These are phyloP conservation scores for Bovichtus diacanthus DNA, from an alignment of 2,797 vertebrate species.

Conservation along the genomic window DNA sequence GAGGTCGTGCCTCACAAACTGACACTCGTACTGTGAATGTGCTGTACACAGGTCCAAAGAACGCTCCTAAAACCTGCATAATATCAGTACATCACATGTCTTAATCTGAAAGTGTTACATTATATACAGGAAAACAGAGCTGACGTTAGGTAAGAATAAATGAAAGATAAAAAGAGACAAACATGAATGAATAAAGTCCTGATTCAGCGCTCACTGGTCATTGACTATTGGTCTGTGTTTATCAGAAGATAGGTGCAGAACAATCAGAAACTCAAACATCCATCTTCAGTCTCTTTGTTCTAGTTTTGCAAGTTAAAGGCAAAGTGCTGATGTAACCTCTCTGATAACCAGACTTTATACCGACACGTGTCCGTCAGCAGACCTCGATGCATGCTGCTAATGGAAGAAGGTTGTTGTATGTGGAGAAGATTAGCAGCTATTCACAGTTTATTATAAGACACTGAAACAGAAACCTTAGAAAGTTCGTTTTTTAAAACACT, in stretches of 20 bases:
- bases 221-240: conserved; percentile 39
- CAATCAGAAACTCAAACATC: conserved; percentile 9
- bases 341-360: conserved; percentile 35
- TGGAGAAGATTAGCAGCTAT: too few species aligned
- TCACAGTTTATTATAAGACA: not conserved
- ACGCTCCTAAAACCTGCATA: too few species aligned
- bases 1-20: too few species aligned
- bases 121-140: conserved; percentile 10
- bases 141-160: conserved; percentile 2
- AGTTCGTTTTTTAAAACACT: too few species aligned
- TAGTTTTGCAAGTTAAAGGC: not conserved
- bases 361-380: conserved; percentile 25
- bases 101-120: too few species aligned
- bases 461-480: too few species aligned
- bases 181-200: conserved; percentile 12
- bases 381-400: conserved; percentile 19
- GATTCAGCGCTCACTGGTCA: conserved; percentile 47
- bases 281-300: conserved; percentile 8
- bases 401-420: too few species aligned
- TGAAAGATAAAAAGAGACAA: conserved; percentile 13
- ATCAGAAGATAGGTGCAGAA: conserved; percentile 32
- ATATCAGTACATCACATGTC: too few species aligned
- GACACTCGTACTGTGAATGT: too few species aligned
- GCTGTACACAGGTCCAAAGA: too few species aligned
- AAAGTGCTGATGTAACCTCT: conserved; percentile 30